Conservation (phyloP, 2,797 vertebrate species). For the Oreortyx pictus region DNA sequence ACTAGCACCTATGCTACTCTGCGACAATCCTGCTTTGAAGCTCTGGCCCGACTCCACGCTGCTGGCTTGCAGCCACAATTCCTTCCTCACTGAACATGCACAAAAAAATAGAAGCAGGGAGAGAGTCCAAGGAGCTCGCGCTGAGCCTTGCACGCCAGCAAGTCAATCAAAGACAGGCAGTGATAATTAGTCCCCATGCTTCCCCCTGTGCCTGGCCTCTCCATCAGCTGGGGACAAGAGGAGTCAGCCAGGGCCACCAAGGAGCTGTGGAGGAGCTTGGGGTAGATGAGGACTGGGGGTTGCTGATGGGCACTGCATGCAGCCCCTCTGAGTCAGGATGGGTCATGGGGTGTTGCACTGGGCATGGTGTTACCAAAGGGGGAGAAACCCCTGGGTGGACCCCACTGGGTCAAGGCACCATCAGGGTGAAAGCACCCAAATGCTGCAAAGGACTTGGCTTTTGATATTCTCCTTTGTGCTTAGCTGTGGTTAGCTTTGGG, state of each 20-base stretch:
- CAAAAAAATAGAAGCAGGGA: background rate
- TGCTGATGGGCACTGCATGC: background rate
- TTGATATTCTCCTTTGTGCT: background rate
- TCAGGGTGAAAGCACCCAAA: background rate
- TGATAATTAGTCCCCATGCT: background rate
- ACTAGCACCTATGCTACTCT: background rate
- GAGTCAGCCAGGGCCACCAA: background rate
- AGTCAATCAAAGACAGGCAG: background rate
- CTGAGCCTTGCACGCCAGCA: fast-evolving
- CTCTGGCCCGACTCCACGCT: background rate
- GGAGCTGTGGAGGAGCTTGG: background rate
- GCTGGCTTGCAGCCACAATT: background rate
- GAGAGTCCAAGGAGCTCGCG: background rate
- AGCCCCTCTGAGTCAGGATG: background rate
- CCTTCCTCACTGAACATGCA: background rate
- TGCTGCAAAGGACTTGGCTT: background rate
- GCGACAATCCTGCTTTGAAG: background rate
- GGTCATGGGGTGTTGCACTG: background rate
- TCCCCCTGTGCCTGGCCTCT: background rate
- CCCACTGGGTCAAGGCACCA: background rate
- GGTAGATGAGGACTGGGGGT: background rate
- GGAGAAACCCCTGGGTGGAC: no score
- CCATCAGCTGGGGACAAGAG: background rate
- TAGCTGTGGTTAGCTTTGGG: background rate
- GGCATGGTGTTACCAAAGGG: no score